Evolutionary conservation across 2,113 vertebrate species (phyloP).

Genomic region (Pycnonotus jocosus): DNA sequence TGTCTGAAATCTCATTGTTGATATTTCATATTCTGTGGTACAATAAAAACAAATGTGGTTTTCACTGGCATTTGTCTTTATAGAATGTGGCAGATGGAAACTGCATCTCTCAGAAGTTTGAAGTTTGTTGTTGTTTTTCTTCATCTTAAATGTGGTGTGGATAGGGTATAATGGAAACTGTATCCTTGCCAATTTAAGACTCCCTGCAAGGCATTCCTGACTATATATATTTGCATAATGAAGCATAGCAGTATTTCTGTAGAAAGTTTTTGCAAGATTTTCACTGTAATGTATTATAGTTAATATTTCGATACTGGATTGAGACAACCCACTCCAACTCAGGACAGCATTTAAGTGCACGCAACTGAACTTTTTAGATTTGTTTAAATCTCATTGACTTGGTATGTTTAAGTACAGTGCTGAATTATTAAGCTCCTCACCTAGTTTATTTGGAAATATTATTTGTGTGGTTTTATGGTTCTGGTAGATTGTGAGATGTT

Average conservation of each 20-base stretch:
- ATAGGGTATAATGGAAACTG: conserved; percentile 30
- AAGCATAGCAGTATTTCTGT: conserved; percentile 27
- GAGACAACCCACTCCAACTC: not conserved
- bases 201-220: conserved; percentile 34
- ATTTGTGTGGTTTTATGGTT: not conserved
- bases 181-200: conserved; percentile 45
- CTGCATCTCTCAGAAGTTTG: conserved; percentile 22
- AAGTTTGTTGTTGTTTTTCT: conserved; percentile 31
- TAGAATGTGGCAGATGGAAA: conserved; percentile 28
- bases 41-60: conserved; percentile 15
- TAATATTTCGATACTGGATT: not conserved
- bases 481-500: not conserved
- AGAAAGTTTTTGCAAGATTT: conserved; percentile 18
- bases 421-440: not conserved
- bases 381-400: not conserved
- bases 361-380: not conserved
- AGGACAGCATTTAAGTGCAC: not conserved
- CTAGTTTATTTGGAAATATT: not conserved
- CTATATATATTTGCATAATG: conserved; percentile 36
- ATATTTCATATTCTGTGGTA: not conserved
- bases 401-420: not conserved
- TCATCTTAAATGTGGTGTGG: conserved; percentile 35
- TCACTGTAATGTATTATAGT: not conserved
- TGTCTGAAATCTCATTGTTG: not conserved
- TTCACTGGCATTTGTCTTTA: conserved; percentile 55